Evolutionary conservation across 1,140 invertebrate species (phyloP).

Genomic region (Lerema accius): DNA sequence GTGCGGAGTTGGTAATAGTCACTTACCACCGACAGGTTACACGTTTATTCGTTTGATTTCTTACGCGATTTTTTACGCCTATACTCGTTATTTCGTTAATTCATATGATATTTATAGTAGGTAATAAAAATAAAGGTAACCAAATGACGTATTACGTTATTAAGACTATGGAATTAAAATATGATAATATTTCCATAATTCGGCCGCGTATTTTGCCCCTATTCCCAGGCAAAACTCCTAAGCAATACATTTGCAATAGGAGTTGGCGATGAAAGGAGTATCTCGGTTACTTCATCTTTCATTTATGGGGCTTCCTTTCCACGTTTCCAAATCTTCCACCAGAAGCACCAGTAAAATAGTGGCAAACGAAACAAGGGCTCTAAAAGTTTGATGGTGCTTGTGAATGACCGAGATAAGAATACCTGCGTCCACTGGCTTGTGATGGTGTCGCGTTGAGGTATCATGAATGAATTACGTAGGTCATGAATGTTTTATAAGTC

Average conservation of each 20-base stretch:
- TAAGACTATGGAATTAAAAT: no score
- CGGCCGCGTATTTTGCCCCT: no score
- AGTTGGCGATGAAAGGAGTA: background rate
- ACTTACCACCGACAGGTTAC: no score
- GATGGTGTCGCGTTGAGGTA: constrained; percentile 50
- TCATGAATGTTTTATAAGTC: constrained; percentile 73
- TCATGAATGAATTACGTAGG: constrained; percentile 65
- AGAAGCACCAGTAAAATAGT: constrained; percentile 6
- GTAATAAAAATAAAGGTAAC: no score
- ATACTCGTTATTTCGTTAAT: no score
- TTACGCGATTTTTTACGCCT: no score
- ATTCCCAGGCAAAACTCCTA: no score
- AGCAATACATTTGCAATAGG: background rate
- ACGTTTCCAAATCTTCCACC: constrained; percentile 6
- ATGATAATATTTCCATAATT: no score
- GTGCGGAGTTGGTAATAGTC: no score
- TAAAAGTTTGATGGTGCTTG: constrained; percentile 33
- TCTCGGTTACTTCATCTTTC: constrained; percentile 1
- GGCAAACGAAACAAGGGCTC: constrained; percentile 4
- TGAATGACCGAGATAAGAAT: constrained; percentile 37
- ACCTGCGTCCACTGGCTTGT: constrained; percentile 42
- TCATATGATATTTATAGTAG: no score
- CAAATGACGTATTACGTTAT: no score
- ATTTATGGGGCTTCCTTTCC: background rate
- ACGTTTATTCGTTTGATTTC: no score